Base-by-base conservation (phyloP, 2,888 invertebrate genomes). In the Maniola hyperantus region DNA sequence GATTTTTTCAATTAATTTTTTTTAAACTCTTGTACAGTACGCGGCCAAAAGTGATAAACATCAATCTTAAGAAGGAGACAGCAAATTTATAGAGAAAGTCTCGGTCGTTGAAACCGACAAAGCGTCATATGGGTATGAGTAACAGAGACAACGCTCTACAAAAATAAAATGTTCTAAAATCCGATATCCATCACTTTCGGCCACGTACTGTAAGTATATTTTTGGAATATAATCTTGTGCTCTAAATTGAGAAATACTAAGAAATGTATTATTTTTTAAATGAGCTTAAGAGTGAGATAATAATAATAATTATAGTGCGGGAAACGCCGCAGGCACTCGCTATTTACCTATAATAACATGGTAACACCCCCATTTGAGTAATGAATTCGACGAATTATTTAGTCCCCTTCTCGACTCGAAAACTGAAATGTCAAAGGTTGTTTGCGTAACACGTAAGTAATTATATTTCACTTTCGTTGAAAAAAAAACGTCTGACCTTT, bases 361-460 rank as follows among this genome's bases (percentile, higher is more conserved):
- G 36, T 39, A 39, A 42, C 42, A 42, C 42, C 39, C 20, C 39
- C 6, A 15, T 48, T 51, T 39, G 20, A 53, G 42, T 62, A 54
- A 62, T 53, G 33, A 62, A 33, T 62, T 62, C 51, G 13, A 5
- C 20, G 62, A 62, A 51, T 44, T 42, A 62, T 61, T 50, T 20
- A 51, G 50, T 54, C 53, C 62, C 62, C 39, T 50, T 61, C 61
- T 36, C 50, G 10, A 53, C 34, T 36, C 55, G 44, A 64, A 69
- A 69, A 68, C 57, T 70, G 67, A 74, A 76, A 79, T 77, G 76
- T 76, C 77, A 77, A 57, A 71, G 70, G 74, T 72, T 59, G 54
- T 61, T 71, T 71, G 67, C 59, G 65, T 66, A 72, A 69, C 57
- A 67, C 46, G 55, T 62, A 67, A 62, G 53, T 65, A 67, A 65